phyloP scores from a whole-genome alignment of 1,140 invertebrate species.

The Vollenhovia emeryi region DNA sequence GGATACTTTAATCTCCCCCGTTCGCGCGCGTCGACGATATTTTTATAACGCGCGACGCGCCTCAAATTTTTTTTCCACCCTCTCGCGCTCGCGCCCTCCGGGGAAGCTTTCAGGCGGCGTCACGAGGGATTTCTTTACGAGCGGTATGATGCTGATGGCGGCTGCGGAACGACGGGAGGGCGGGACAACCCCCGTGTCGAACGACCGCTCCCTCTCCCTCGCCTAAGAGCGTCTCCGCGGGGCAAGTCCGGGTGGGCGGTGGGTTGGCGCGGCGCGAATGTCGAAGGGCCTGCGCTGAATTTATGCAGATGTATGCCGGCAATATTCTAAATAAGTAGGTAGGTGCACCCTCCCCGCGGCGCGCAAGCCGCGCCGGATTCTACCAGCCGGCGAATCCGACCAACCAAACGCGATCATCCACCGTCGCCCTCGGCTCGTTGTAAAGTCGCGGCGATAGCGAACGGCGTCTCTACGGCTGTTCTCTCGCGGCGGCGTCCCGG shows the following conservation, averaged over 20 bases:
- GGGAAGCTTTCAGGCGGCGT: slow-evolving; percentile 33
- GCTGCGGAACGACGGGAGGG: neutral
- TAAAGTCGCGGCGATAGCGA: slow-evolving; percentile 18
- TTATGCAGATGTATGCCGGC: slow-evolving; percentile 85
- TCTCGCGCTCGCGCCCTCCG: neutral
- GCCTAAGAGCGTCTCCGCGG: slow-evolving; percentile 73
- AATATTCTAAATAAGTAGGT: slow-evolving; percentile 86
- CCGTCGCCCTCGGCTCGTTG: slow-evolving; percentile 23
- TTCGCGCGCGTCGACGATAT: slow-evolving; percentile 5
- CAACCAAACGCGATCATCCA: slow-evolving; percentile 34
- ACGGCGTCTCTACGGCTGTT: neutral
- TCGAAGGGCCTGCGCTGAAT: slow-evolving; percentile 82
- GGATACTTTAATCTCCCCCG: slow-evolving; percentile 48
- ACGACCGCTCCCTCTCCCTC: slow-evolving; percentile 61
- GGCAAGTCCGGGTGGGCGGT: slow-evolving; percentile 61
- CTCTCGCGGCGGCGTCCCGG: neutral
- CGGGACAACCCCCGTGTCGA: slow-evolving; percentile 62
- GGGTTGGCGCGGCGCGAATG: slow-evolving; percentile 70
- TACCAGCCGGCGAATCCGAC: slow-evolving; percentile 29
- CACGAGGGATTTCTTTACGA: slow-evolving; percentile 63
- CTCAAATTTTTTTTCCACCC: slow-evolving; percentile 18
- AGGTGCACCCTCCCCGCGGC: slow-evolving; percentile 59
- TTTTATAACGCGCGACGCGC: slow-evolving; percentile 29
- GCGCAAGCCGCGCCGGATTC: neutral
- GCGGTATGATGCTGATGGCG: slow-evolving; percentile 43